phyloP scores from a whole-genome alignment of 2,888 invertebrate species.

The Orgyia antiqua region DNA sequence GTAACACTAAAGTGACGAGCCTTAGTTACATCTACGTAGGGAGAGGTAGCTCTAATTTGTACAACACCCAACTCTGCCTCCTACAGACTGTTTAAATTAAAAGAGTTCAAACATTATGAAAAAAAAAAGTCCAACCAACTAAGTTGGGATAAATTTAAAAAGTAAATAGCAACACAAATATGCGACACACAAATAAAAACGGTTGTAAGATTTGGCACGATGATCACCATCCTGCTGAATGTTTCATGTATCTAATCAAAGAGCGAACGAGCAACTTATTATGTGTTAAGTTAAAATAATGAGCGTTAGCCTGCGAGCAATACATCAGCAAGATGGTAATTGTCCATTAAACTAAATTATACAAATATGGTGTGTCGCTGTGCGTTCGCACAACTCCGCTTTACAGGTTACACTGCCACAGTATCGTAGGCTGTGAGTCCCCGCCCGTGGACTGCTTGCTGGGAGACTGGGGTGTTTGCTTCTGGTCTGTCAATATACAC shows the following conservation, averaged over 20 bases:
- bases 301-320: conserved; percentile 27
- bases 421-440: conserved; percentile 99
- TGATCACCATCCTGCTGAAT: conserved; percentile 53
- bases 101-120: conserved; percentile 37
- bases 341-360: conserved; percentile 36
- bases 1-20: conserved; percentile 61
- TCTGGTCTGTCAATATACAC: conserved; percentile 85
- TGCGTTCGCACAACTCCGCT: conserved; percentile 31
- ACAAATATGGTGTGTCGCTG: conserved; percentile 25
- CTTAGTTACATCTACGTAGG: conserved; percentile 35
- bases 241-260: conserved; percentile 24
- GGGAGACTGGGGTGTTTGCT: conserved; percentile 87
- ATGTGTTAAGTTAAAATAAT: conserved; percentile 21
- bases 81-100: conserved; percentile 41
- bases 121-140: conserved; percentile 63
- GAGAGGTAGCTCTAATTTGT: conserved; percentile 40
- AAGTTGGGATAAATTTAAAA: conserved; percentile 65
- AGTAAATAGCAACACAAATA: conserved; percentile 46
- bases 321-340: conserved; percentile 51
- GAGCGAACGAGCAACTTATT: conserved; percentile 27
- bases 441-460: conserved; percentile 84
- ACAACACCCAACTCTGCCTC: conserved; percentile 40
- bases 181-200: conserved; percentile 49
- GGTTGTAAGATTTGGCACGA: conserved; percentile 50
- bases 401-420: conserved; percentile 99